Conservation (phyloP, 2,797 vertebrate species). For the Podarcis siculus region DNA sequence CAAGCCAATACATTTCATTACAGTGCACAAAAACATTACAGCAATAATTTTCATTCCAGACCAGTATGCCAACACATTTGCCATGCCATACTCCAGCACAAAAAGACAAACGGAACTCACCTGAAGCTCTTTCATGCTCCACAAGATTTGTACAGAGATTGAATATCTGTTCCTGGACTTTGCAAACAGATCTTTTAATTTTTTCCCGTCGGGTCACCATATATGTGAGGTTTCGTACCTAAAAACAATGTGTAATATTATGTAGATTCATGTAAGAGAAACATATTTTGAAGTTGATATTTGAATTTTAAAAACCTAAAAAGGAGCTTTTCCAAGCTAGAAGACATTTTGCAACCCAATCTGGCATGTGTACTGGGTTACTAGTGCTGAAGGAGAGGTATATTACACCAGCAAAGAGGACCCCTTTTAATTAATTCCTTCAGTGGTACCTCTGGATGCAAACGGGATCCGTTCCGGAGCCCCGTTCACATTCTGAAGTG, state of each 20-base stretch:
- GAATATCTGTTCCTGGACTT: conserved; percentile 97
- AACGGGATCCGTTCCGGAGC: too few species aligned
- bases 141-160: conserved; percentile 87
- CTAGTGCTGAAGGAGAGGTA: neutral
- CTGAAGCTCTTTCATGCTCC: conserved; percentile 88
- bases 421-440: neutral
- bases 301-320: neutral
- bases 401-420: neutral
- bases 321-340: neutral
- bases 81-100: accelerated
- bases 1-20: neutral
- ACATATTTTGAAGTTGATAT: neutral
- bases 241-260: neutral
- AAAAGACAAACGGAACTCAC: conserved; percentile 72
- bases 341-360: neutral
- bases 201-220: conserved; percentile 98
- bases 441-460: too few species aligned
- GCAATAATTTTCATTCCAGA: neutral
- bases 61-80: neutral
- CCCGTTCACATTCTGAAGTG: too few species aligned
- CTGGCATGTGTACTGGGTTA: neutral
- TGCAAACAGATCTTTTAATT: conserved; percentile 94
- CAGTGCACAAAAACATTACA: neutral
- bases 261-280: conserved; percentile 4
- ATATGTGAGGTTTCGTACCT: conserved; percentile 98